phyloP scores from a whole-genome alignment of 2,113 vertebrate genomes.

The Cryptomyrus ogoouensis region DNA sequence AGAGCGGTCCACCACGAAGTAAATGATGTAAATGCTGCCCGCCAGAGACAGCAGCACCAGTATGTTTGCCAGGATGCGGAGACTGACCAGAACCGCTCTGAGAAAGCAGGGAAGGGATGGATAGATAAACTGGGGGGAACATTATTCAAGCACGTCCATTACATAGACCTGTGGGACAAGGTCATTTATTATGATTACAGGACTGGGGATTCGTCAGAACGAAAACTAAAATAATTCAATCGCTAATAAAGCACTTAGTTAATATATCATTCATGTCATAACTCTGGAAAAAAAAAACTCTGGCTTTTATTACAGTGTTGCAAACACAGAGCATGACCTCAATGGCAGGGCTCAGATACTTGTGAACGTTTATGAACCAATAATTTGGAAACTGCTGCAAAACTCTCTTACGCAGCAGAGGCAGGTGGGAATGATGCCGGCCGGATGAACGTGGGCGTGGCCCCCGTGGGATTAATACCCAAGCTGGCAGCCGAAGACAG shows the following conservation, averaged over 20 bases:
- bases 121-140: not conserved
- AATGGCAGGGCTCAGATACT: not conserved
- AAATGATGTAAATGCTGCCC: conserved; percentile 97
- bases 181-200: not conserved
- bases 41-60: conserved; percentile 91
- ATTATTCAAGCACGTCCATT: not conserved
- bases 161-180: not conserved
- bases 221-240: conserved; percentile 12
- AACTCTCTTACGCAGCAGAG: not conserved
- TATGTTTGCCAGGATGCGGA: conserved; percentile 86
- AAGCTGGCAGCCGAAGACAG: not conserved
- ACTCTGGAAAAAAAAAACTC: not conserved
- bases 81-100: conserved; percentile 85
- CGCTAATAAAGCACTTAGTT: not conserved
- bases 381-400: not conserved
- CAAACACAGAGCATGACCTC: not conserved
- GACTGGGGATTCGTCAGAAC: not conserved
- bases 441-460: not conserved
- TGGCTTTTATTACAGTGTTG: not conserved
- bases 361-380: too few relatives aligned
- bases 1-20: conserved; percentile 94
- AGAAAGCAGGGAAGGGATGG: not conserved
- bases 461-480: conserved; percentile 21
- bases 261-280: not conserved
- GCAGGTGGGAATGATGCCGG: not conserved